phyloP scores from a whole-genome alignment of 2,797 vertebrate genomes.

The Sebastolobus alascanus region DNA sequence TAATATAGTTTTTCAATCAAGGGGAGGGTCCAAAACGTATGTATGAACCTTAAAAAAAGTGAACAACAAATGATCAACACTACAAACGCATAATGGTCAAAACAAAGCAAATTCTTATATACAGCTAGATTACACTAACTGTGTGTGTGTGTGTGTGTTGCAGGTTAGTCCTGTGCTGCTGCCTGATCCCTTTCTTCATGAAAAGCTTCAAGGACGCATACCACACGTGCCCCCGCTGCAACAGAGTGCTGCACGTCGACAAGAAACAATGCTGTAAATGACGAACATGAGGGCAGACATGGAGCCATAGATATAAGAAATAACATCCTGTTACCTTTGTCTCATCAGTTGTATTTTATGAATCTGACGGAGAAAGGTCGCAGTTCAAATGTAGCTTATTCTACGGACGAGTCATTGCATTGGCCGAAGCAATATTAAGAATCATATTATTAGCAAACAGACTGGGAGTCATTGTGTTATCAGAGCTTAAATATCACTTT shows the following conservation, averaged over 20 bases:
- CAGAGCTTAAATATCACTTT: constrained; percentile 1
- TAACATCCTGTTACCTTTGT: constrained; percentile 3
- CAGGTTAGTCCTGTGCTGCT: constrained; percentile 91
- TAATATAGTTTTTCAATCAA: too few relatives aligned
- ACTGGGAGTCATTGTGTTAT: constrained; percentile 32
- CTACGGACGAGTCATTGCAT: constrained; percentile 33
- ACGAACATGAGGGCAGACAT: constrained; percentile 9
- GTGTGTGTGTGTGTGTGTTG: constrained; percentile 8
- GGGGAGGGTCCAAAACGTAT: too few relatives aligned
- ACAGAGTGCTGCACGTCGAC: constrained; percentile 85
- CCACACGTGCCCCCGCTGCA: constrained; percentile 91
- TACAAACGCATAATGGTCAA: background rate
- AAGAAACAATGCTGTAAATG: constrained; percentile 87
- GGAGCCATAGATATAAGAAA: constrained; percentile 47
- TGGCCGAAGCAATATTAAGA: constrained; percentile 16
- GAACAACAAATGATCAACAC: background rate
- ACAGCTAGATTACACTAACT: background rate
- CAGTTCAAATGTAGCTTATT: constrained; percentile 23
- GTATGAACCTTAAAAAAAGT: background rate
- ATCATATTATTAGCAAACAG: background rate
- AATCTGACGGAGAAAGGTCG: background rate
- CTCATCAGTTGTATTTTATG: background rate
- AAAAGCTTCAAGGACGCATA: constrained; percentile 88
- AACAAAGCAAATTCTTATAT: background rate
- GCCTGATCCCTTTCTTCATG: constrained; percentile 88